Evolutionary conservation across 1,140 invertebrate species (phyloP).

Genomic region (Scylla paramamosain): DNA sequence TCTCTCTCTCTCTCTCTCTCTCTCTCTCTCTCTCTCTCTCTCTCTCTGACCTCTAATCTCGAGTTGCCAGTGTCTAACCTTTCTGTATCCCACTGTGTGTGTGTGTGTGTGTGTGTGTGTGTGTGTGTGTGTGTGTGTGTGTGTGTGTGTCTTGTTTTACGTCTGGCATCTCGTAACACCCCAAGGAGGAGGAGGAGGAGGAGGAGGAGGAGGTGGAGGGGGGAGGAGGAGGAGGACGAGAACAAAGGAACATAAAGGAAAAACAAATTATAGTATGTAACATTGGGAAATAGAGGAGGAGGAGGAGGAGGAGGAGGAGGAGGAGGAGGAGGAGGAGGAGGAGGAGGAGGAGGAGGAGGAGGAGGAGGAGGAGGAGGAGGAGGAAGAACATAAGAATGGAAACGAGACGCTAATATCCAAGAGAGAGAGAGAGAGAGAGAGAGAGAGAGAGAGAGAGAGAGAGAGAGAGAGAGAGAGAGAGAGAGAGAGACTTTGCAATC

Average conservation of each 20-base stretch:
- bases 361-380: background rate
- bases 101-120: too few species aligned
- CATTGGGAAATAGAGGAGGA: background rate
- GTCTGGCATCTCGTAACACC: background rate
- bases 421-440: too few species aligned
- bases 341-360: background rate
- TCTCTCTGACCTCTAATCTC: too few species aligned
- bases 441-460: conserved; percentile 28
- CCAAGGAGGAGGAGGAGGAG: background rate
- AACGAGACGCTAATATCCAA: background rate
- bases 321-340: background rate
- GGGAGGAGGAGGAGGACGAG: background rate
- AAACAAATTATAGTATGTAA: background rate
- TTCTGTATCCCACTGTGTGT: too few species aligned
- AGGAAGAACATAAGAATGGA: background rate
- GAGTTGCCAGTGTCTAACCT: too few species aligned
- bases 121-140: too few species aligned
- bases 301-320: background rate
- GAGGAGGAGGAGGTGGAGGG: too few species aligned
- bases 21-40: too few species aligned
- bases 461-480: conserved; percentile 33
- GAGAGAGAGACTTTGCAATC: background rate
- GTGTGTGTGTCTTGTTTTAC: too few species aligned
- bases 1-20: too few species aligned
- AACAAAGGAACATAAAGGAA: background rate